Percentiles rank a stretch among this genome's conserved stretches.
These are phyloP conservation scores for Mellilla xanthometata DNA, from an alignment of 2,888 invertebrate genomes.

Conservation along the genomic window DNA sequence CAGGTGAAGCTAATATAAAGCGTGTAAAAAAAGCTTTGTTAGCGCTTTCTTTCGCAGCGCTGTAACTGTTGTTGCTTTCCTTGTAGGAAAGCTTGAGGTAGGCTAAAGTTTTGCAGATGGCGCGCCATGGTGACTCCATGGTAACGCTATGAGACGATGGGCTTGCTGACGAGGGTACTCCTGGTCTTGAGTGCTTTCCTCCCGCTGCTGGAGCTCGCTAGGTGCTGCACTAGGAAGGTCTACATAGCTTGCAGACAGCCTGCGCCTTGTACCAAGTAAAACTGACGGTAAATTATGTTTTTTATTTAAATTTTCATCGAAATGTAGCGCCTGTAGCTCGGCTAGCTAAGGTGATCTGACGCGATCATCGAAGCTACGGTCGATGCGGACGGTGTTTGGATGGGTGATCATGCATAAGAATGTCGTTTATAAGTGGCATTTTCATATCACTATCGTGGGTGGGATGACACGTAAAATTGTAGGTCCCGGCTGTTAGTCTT, in stretches of 20 bases:
- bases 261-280: conserved; percentile 59
- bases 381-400: no score
- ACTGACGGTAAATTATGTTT: conserved; percentile 16
- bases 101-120: conserved; percentile 36
- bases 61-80: not conserved
- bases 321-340: no score
- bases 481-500: no score
- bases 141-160: conserved; percentile 50
- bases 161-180: conserved; percentile 42
- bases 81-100: conserved; percentile 24
- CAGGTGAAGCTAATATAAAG: no score
- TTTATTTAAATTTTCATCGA: no score
- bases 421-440: no score
- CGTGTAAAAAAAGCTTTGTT: no score
- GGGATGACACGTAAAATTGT: no score
- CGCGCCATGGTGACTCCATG: conserved; percentile 36
- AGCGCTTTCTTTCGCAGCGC: not conserved
- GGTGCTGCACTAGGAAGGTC: conserved; percentile 58
- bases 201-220: conserved; percentile 42
- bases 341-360: no score
- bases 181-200: conserved; percentile 42
- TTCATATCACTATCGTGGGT: no score
- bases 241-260: conserved; percentile 64
- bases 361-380: no score
- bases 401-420: no score